phyloP scores from a whole-genome alignment of 2,888 invertebrate genomes.

The Plagodis dolabraria region DNA sequence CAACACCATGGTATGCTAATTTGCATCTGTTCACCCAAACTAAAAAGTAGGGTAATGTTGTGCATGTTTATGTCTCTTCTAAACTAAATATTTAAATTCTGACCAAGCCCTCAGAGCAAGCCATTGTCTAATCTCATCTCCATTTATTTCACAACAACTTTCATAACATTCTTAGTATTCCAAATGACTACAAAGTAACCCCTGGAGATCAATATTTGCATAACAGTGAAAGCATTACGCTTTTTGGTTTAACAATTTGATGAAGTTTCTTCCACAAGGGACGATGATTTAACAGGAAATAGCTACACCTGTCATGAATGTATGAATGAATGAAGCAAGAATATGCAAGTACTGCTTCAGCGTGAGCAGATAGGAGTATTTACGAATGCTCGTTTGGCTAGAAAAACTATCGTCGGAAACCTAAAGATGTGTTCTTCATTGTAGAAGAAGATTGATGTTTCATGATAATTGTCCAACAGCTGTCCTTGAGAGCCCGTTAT shows the following conservation, averaged over 20 bases:
- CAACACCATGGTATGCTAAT: background rate
- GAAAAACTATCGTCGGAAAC: no score
- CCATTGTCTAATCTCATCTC: conserved; percentile 28
- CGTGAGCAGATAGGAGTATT: no score
- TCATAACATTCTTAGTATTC: conserved; percentile 41
- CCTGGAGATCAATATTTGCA: conserved; percentile 46
- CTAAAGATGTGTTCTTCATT: no score
- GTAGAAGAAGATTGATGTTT: no score
- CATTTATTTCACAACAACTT: conserved; percentile 38
- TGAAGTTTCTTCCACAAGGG: background rate
- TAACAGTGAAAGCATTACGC: conserved; percentile 41
- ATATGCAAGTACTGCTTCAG: no score
- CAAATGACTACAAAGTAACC: conserved; percentile 31
- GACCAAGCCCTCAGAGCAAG: conserved; percentile 4
- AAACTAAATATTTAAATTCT: conserved; percentile 16
- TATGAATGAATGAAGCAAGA: no score
- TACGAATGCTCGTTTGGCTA: no score
- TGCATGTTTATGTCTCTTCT: background rate
- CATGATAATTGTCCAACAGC: no score
- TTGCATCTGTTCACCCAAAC: background rate
- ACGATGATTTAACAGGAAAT: no score
- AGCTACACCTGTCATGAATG: no score
- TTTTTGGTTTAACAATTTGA: conserved; percentile 28
- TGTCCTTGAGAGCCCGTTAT: no score
- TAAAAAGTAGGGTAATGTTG: conserved; percentile 5